These are phyloP conservation scores for Drosophila lacicola DNA, from an alignment of 2,888 invertebrate genomes.

Conservation along the genomic window DNA sequence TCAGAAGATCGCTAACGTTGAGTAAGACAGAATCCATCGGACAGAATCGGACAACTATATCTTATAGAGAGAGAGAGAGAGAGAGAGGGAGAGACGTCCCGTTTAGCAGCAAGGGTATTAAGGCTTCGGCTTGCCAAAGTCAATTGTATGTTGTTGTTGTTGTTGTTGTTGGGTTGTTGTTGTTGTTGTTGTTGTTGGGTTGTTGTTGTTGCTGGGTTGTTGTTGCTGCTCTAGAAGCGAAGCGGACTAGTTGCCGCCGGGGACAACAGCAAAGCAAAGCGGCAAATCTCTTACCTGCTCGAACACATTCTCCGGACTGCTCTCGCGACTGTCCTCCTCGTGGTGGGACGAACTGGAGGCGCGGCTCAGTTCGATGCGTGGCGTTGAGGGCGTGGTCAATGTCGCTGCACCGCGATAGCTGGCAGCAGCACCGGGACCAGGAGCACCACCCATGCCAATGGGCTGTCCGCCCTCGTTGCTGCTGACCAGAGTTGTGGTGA, in stretches of 20 bases:
- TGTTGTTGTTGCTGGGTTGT: constrained; percentile 14
- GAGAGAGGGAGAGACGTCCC: too few relatives aligned
- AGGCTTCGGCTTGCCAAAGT: constrained; percentile 20
- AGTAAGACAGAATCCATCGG: too few relatives aligned
- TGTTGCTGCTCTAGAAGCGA: constrained; percentile 47
- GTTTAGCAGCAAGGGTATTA: constrained; percentile 18
- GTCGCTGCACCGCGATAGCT: constrained; percentile 73
- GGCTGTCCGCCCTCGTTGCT: constrained; percentile 72
- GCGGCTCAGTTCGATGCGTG: constrained; percentile 94
- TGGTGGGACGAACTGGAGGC: constrained; percentile 95
- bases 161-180: constrained; percentile 10
- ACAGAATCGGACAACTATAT: background rate
- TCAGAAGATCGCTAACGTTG: too few relatives aligned
- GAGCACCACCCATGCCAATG: too few relatives aligned
- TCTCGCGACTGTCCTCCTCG: constrained; percentile 90
- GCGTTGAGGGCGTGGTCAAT: constrained; percentile 89
- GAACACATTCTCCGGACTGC: constrained; percentile 93
- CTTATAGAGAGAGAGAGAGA: background rate
- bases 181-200: constrained; percentile 9
- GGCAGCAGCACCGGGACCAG: background rate
- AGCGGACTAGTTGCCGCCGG: constrained; percentile 12
- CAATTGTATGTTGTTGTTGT: constrained; percentile 3
- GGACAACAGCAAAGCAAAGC: background rate
- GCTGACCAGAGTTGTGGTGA: constrained; percentile 72
- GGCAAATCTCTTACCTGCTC: constrained; percentile 86